Evolutionary conservation across 2,113 vertebrate genomes (phyloP), one percentile per base, ranked within the genome.

Genomic region (Sinocyclocheilus rhinocerous): DNA sequence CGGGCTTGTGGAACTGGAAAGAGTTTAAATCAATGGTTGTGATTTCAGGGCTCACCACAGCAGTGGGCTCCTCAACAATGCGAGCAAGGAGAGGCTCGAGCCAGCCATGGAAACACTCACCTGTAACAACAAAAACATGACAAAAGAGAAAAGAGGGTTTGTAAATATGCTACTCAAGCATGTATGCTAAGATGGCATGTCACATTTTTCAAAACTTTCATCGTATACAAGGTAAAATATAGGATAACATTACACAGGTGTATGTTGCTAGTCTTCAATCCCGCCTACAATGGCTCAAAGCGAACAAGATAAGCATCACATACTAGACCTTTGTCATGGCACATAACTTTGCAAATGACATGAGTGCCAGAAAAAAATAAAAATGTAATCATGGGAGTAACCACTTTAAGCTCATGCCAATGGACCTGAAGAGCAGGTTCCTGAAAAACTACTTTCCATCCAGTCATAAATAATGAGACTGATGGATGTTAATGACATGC

Each of bases 31-130:
- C 96, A 4, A 99, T 99, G 92, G 95, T 95, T 90, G 93, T 93
- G 13, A 99, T 99, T 90, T 98, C 97, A 0, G 97, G 98, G 89
- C 97, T 99, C 16, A 99, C 97, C 0, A 99, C 98, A 0, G 95
- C 96, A 0, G 94, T 97, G 76, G 96, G 95, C 22, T 99, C 97
- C 86, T 99, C 95, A 0, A 97, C 95, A 3, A 99, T 98, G n/a
- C 98, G 96, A 0, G 94, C 93, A 16, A 99, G 89, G 20, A 99
- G 95, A 4, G 98, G 97, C 89, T 99, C 98, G 36, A 99, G 92
- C 98, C 98, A 99, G 22, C 97, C 97, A 0, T 97, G 95, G 90
- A 99, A 99, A 90, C 98, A 99, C 90, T 99, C 98, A 1, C 98
- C 98, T 99, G 15, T 20, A 50, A 65, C 6, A 26, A 39, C 4